A percentile compares a stretch with the other conserved stretches of the same genome.
These are phyloP conservation scores for Xanthorhoe designata DNA, from an alignment of 2,888 invertebrate species.

Conservation along the genomic window DNA sequence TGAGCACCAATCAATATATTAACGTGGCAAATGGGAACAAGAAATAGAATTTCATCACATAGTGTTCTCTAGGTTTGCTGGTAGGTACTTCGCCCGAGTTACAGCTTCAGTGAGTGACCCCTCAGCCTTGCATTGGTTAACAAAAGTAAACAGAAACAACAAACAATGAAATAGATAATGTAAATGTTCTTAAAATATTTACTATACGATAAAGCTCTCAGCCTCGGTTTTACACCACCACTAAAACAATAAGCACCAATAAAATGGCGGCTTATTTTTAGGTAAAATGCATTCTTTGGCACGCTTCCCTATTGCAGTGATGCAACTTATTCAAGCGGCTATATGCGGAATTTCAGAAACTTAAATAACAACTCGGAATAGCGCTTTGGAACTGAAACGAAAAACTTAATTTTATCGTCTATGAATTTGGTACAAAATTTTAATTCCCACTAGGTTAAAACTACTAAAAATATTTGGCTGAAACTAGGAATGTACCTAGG, in stretches of 20 bases:
- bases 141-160: not conserved
- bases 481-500: too few relatives aligned
- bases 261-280: conserved; percentile 40
- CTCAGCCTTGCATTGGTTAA: too few relatives aligned
- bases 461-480: too few relatives aligned
- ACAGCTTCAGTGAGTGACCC: too few relatives aligned
- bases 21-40: too few relatives aligned
- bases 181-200: conserved; percentile 5
- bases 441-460: too few relatives aligned
- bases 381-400: not conserved
- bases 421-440: too few relatives aligned
- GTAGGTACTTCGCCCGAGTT: too few relatives aligned
- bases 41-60: too few relatives aligned
- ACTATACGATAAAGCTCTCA: conserved; percentile 2
- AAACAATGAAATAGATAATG: not conserved
- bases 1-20: too few relatives aligned
- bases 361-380: conserved; percentile 2
- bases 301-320: conserved; percentile 40
- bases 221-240: conserved; percentile 14
- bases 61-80: too few relatives aligned
- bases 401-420: conserved; percentile 4
- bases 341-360: conserved; percentile 31
- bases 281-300: conserved; percentile 54
- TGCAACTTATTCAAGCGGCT: conserved; percentile 37
- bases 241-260: conserved; percentile 29